Evolutionary conservation across 2,888 invertebrate genomes (phyloP), one percentile per base, ranked within the genome.

Genomic region (Brachypterus glaber): DNA sequence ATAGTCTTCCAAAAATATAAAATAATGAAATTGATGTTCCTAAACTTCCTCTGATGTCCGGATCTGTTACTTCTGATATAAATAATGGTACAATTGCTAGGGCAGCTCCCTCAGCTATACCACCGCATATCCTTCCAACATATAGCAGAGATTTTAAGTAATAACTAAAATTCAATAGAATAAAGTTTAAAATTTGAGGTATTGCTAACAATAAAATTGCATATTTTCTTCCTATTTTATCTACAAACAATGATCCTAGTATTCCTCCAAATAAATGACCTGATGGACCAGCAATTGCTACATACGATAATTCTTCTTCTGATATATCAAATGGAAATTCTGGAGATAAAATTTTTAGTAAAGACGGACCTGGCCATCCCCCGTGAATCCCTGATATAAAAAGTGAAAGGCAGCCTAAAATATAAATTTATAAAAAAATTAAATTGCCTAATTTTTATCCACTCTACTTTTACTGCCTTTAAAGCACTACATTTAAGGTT

Each of bases 21-120:
- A 9, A 5, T 9, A 21, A 7, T 7, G 21, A 7, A 21, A 21
- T 7, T 4, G 43, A 37, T 5, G 46, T 42, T 2, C 53, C 54
- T 30, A 53, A 45, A 12, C 40, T 44, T 5, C 56, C 55, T 24
- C 56, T 43, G 1, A 55, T 48, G 17, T 37, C 37, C 1, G 55
- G 53, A 13, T 51, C 48, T 4, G 54, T 42, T 8, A 57, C 44
- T 46, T 59, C 59, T 2, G 52, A 49, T 15, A 56, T 49, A 44
- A 57, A 59, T 29, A 52, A 47, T 1, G 55, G 52, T 1, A 57
- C 24, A 1, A 54, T 40, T 5, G 48, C 47, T 17, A 57, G 35
- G 12, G 46, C 32, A 4, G 48, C 48, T 3, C 54, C 54, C 45
- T 56, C 57, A 2, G 50, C 45, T 15, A 55, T 38, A 2, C 59